These are phyloP conservation scores for Urechis unicinctus DNA, from an alignment of 2,888 invertebrate genomes.

Conservation along the genomic window DNA sequence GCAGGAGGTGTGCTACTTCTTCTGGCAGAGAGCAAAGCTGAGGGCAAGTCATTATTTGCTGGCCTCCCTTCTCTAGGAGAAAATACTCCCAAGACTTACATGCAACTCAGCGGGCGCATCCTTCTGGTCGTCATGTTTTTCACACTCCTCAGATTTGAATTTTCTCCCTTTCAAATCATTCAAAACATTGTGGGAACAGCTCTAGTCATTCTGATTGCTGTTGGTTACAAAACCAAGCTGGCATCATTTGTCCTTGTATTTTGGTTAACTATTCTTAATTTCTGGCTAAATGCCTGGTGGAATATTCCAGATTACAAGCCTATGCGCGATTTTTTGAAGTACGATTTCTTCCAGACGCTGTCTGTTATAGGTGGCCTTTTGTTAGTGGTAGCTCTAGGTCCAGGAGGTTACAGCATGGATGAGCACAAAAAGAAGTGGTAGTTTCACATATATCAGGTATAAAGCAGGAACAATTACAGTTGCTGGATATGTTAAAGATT, in stretches of 20 bases:
- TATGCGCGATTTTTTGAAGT: conserved; percentile 97
- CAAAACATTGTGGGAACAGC: conserved; percentile 89
- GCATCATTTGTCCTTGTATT: conserved; percentile 89
- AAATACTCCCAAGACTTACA: conserved; percentile 81
- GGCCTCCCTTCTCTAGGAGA: conserved; percentile 69
- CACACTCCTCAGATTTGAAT: conserved; percentile 87
- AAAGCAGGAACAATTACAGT: no score
- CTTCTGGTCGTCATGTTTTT: conserved; percentile 98
- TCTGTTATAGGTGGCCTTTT: conserved; percentile 97
- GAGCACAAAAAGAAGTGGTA: conserved; percentile 99
- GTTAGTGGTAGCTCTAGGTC: conserved; percentile 96
- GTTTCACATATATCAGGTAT: neutral
- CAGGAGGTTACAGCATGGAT: conserved; percentile 91
- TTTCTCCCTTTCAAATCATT: conserved; percentile 75
- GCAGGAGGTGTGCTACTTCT: conserved; percentile 94
- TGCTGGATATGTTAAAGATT: no score
- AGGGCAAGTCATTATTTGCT: conserved; percentile 90
- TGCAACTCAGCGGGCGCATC: conserved; percentile 91
- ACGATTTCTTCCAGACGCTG: conserved; percentile 97
- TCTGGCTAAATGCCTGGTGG: conserved; percentile 99
- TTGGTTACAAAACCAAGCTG: conserved; percentile 98
- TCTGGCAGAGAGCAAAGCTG: conserved; percentile 89
- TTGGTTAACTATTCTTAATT: conserved; percentile 80
- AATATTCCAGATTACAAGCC: conserved; percentile 88
- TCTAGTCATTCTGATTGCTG: conserved; percentile 88